phyloP scores from a whole-genome alignment of 1,140 invertebrate species.

The Maniola jurtina region DNA sequence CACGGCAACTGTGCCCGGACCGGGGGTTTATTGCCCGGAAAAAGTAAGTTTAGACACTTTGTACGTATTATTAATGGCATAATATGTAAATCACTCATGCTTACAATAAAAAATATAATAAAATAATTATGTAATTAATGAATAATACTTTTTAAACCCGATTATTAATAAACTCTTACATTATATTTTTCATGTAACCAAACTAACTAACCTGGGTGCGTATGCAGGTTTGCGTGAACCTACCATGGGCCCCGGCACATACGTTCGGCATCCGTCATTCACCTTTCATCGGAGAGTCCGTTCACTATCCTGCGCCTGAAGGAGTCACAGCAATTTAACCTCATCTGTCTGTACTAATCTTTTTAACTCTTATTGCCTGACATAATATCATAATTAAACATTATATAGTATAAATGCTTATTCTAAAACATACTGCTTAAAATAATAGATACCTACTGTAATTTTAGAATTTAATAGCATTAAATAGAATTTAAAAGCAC shows the following conservation, averaged over 20 bases:
- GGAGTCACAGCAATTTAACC: slow-evolving; percentile 57
- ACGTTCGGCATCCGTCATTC: slow-evolving; percentile 89
- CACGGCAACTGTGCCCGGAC: slow-evolving; percentile 72
- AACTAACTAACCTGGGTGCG: slow-evolving; percentile 5
- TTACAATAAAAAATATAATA: too few relatives aligned
- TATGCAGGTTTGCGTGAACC: slow-evolving; percentile 71
- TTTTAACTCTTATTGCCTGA: slow-evolving; percentile 25
- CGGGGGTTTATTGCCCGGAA: slow-evolving; percentile 81
- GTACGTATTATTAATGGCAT: background rate
- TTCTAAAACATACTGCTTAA: too few relatives aligned
- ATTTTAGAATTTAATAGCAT: too few relatives aligned
- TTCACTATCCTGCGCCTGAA: slow-evolving; percentile 59
- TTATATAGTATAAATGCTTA: too few relatives aligned
- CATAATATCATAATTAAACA: background rate
- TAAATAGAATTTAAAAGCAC: too few relatives aligned
- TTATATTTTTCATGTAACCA: slow-evolving; percentile 5
- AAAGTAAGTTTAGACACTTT: slow-evolving; percentile 58
- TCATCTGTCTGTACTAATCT: slow-evolving; percentile 49
- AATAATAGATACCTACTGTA: too few relatives aligned
- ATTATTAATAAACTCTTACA: too few relatives aligned
- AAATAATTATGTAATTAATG: too few relatives aligned
- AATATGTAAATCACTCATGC: too few relatives aligned
- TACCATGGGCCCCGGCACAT: slow-evolving; percentile 81
- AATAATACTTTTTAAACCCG: too few relatives aligned
- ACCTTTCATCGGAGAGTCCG: slow-evolving; percentile 80